Evolutionary conservation across 2,113 vertebrate genomes (phyloP), one percentile per base, ranked within the genome.

Genomic region (Poecile atricapillus): DNA sequence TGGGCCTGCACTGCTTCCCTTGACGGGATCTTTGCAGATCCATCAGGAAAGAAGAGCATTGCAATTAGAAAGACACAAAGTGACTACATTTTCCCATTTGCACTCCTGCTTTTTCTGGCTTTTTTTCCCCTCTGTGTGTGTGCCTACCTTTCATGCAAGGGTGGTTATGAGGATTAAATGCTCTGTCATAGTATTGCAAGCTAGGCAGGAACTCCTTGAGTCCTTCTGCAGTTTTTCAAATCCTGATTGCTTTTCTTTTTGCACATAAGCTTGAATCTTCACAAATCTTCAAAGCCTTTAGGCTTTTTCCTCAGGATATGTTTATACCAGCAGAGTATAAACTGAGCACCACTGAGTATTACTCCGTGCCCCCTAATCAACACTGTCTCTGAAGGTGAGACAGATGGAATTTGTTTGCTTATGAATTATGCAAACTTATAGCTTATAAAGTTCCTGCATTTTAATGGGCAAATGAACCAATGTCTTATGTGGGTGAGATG

Each of bases 341-440:
- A 39, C 39, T 39, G 39, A 39, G 39, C 90, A 83, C 33, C 56
- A 43, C 58, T 70, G 74, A 59, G 39, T 82, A 60, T 96, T 53
- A 46, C 76, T 80, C 65, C 14, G 39, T 94, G 55, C 28, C 84
- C 85, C 64, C 47, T 93, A 92, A 94, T 85, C 52, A 92, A 64
- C 46, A n/a, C 27, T 89, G 71, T 92, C 83, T 92, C 63, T 85
- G 46, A 91, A 95, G 74, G 76, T 86, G 56, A 94, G 97, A 71
- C 93, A 91, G 91, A 94, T 96, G 83, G 86, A 78, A 86, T 81
- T 95, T 94, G 64, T 95, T 96, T 95, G 77, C 80, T 85, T 94
- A 60, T 94, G 70, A 95, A 95, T 97, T 69, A 67, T 84, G 87
- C 81, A 96, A 83, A 94, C 78, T 96, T 80, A 87, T 70, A 87